Percentiles rank a stretch among this genome's conserved stretches.
These are phyloP conservation scores for Leptoclinus maculatus DNA, from an alignment of 2,797 vertebrate species.

Conservation along the genomic window DNA sequence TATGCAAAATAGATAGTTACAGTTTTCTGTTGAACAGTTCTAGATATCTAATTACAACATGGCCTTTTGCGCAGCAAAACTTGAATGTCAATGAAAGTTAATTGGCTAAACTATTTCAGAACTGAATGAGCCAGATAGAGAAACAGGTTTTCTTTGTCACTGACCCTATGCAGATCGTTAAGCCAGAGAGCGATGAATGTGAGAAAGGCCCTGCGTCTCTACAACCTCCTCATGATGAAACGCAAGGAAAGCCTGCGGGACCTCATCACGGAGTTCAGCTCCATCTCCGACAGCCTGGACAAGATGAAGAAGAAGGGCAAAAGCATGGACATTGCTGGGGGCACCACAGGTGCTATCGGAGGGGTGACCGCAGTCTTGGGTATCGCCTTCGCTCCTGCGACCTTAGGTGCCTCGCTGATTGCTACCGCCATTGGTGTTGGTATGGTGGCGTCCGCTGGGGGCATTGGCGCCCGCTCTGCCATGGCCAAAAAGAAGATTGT, in stretches of 20 bases:
- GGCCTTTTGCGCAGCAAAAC: not conserved
- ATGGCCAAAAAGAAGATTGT: slow-evolving; percentile 58
- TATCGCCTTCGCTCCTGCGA: slow-evolving; percentile 73
- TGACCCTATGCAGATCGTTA: slow-evolving; percentile 57
- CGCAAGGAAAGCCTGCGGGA: slow-evolving; percentile 48
- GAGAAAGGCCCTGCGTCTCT: slow-evolving; percentile 65
- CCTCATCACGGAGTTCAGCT: slow-evolving; percentile 59
- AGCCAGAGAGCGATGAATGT: slow-evolving; percentile 56
- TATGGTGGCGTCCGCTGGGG: slow-evolving; percentile 71
- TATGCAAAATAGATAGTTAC: not conserved
- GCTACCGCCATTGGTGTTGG: slow-evolving; percentile 74
- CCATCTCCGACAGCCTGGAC: slow-evolving; percentile 61
- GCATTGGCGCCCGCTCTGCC: slow-evolving; percentile 57
- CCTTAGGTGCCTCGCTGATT: slow-evolving; percentile 74
- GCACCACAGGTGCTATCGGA: slow-evolving; percentile 74
- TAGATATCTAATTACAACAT: not conserved
- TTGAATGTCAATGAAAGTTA: not conserved
- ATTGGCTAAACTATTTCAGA: not conserved
- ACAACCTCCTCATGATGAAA: slow-evolving; percentile 70
- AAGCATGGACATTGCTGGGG: slow-evolving; percentile 72
- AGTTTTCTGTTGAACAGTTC: not conserved
- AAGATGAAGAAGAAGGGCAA: slow-evolving; percentile 70
- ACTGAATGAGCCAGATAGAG: not conserved
- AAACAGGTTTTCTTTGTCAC: not conserved
- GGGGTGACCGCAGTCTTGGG: slow-evolving; percentile 74